Base-by-base conservation (phyloP, 2,888 invertebrate genomes). In the Frankliniella intonsa region DNA sequence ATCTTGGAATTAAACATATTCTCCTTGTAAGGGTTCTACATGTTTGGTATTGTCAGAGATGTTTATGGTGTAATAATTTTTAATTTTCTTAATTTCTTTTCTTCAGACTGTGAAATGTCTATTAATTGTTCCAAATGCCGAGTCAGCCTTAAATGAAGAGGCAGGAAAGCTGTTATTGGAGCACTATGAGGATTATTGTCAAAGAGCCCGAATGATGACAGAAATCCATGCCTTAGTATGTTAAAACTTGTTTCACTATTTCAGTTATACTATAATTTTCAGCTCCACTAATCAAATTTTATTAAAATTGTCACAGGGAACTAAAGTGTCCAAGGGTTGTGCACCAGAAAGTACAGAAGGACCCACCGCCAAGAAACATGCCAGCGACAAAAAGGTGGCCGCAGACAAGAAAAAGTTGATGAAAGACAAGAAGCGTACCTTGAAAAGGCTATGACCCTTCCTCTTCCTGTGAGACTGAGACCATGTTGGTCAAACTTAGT, bases 71-170 rank as follows among this genome's bases (percentile, higher is more conserved):
- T 10, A 22, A 22, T 22, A 8, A n/a, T 69, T 69, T 22, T 9
- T 8, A 9, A 25, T 8, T 76, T 76, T 76, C 0, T 25, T 76
- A 25, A 10, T 7, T 55, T 55, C 82, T n/a, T 10, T 81, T 83
- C 84, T 82, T 10, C 87, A 94, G 94, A 95, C 97, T 84, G 93
- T 98, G 84, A 96, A 96, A 90, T 98, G 98, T 91, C 92, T 98
- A 87, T 91, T 98, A 85, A 98, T 98, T 89, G 97, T 97, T 87
- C 98, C 98, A 87, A 98, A 98, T 91, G 94, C 97, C 10, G 98
- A 98, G 89, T 98, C 97, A 83, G 98, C 98, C 85, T 91, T 98
- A 85, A 98, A 98, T 88, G 98, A 97, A 88, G 98, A 98, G 89
- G 98, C 98, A 82, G 98, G 97, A 25, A 97, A 96, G 89, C 90